Evolutionary conservation across 2,888 invertebrate species (phyloP).

Genomic region (Alloscopus bannaensis): DNA sequence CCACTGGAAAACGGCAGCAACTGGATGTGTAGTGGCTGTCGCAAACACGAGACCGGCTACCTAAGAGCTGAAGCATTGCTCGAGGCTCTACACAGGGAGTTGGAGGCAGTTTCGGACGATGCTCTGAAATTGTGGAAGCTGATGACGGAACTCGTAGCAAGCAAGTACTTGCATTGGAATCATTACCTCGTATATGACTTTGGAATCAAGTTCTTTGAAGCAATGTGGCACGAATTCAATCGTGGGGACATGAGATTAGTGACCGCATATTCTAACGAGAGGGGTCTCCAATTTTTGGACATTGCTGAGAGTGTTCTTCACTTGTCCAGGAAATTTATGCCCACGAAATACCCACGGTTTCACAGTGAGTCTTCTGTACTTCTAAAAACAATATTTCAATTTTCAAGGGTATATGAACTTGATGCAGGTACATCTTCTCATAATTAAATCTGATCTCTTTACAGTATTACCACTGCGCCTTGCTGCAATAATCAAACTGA

Average conservation of each 20-base stretch:
- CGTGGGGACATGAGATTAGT: not conserved
- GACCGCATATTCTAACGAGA: not conserved
- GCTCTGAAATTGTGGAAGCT: not conserved
- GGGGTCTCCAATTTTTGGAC: not conserved
- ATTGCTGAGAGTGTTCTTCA: not conserved
- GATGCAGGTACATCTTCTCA: too few species aligned
- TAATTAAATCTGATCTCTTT: not conserved
- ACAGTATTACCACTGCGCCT: not conserved
- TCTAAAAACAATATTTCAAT: too few species aligned
- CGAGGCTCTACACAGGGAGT: not conserved
- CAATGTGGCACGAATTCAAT: slow-evolving; percentile 4
- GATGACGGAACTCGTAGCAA: not conserved
- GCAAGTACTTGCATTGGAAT: slow-evolving; percentile 34
- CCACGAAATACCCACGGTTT: not conserved
- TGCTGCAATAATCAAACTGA: not conserved
- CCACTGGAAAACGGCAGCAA: not conserved
- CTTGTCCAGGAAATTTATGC: slow-evolving; percentile 2
- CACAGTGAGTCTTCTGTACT: too few species aligned
- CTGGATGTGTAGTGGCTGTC: slow-evolving; percentile 29
- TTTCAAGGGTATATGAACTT: too few species aligned
- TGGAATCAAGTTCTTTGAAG: slow-evolving; percentile 3
- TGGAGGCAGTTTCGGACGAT: not conserved
- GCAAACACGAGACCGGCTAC: not conserved
- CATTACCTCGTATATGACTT: slow-evolving; percentile 19
- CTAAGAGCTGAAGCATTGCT: not conserved